Conservation (phyloP, 2,113 vertebrate species). For the Syngnathus floridae region DNA sequence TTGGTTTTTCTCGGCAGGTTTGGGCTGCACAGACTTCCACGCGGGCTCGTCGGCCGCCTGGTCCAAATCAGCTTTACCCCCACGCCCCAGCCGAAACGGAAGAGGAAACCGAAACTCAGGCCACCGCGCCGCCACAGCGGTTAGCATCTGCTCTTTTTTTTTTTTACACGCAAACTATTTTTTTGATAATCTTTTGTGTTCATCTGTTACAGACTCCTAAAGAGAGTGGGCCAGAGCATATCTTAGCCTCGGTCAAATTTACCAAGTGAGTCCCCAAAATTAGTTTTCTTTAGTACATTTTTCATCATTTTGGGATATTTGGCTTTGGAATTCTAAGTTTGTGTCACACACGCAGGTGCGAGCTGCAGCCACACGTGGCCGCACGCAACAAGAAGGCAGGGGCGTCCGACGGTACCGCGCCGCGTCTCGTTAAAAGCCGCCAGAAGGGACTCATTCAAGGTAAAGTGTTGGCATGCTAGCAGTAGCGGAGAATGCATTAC, state of each 20-base stretch:
- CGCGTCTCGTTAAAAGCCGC: slow-evolving; percentile 6
- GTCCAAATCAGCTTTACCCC: slow-evolving; percentile 43
- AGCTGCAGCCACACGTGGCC: slow-evolving; percentile 57
- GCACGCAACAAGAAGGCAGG: slow-evolving; percentile 56
- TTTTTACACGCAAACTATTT: background rate
- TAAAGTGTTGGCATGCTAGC: background rate
- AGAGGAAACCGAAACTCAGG: slow-evolving; percentile 19
- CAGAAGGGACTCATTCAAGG: background rate
- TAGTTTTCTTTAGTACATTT: background rate
- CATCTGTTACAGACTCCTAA: slow-evolving; percentile 45
- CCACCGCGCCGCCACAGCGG: slow-evolving; percentile 33
- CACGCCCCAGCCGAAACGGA: slow-evolving; percentile 29
- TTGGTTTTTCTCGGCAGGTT: slow-evolving; percentile 46
- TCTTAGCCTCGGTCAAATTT: slow-evolving; percentile 62
- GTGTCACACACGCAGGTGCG: slow-evolving; percentile 45
- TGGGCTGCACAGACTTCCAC: slow-evolving; percentile 60
- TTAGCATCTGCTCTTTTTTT: slow-evolving; percentile 14
- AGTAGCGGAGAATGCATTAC: background rate
- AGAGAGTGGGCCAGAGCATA: slow-evolving; percentile 41
- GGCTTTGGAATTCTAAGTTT: background rate
- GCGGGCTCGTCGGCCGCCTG: slow-evolving; percentile 18
- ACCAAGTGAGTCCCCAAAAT: slow-evolving; percentile 57
- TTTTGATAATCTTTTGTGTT: slow-evolving; percentile 17
- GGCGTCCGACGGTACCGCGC: slow-evolving; percentile 23
- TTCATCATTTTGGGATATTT: background rate